These are phyloP conservation scores for Dryoscopus gambensis DNA, from an alignment of 2,113 vertebrate genomes.

Conservation along the genomic window DNA sequence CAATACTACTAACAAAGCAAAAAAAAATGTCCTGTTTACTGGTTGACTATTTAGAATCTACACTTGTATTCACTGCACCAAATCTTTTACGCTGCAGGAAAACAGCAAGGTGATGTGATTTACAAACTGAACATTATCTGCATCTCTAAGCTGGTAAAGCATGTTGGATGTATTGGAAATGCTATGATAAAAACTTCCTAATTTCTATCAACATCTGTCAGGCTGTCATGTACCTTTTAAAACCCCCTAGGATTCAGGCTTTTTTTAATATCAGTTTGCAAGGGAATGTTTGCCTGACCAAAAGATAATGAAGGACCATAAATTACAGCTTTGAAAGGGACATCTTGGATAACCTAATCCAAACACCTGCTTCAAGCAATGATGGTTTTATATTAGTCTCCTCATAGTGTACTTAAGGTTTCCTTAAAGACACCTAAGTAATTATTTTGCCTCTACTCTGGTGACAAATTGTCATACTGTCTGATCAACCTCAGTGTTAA, in stretches of 20 bases:
- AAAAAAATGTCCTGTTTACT: neutral
- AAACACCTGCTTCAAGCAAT: neutral
- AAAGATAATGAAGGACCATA: neutral
- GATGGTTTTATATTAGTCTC: neutral
- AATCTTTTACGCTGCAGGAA: neutral
- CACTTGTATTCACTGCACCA: neutral
- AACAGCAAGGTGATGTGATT: neutral
- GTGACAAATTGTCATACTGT: neutral
- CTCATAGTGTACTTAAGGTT: neutral
- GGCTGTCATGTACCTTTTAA: neutral
- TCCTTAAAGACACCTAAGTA: neutral
- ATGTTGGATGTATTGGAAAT: neutral
- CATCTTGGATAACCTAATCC: neutral
- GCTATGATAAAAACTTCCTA: neutral
- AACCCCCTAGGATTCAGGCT: neutral
- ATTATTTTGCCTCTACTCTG: neutral
- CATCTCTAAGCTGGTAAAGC: neutral
- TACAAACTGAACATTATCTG: neutral
- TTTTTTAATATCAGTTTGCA: neutral
- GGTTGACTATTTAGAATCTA: neutral
- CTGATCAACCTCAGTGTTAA: neutral
- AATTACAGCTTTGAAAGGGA: neutral
- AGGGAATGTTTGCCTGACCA: neutral
- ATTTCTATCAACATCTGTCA: neutral
- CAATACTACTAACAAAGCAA: neutral